Evolutionary conservation across 2,888 invertebrate species (phyloP), one percentile per base, ranked within the genome.

Genomic region (Orthosia cruda): DNA sequence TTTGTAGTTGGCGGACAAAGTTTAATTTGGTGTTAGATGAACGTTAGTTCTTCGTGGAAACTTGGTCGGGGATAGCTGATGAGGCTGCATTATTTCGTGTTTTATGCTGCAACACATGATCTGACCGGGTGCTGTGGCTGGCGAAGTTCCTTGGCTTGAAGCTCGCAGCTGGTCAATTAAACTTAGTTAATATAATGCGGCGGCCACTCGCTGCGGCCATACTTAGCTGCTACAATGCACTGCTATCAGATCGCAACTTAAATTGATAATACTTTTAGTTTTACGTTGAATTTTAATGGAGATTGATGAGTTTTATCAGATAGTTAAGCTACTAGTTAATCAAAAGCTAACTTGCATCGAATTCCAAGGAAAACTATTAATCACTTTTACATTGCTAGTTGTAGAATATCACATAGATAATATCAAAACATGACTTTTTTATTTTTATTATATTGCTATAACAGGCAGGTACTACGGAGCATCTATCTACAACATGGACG

Each of bases 11-110:
- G 47, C 26, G 40, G 45, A 59, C 62, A 1, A 80, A 83, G 73
- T 83, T 80, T 57, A 74, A 75, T 83, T 75, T 26, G 4, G 9
- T 58, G 20, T 32, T 59, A 55, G 63, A 57, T 52, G 45, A 57
- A 26, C 45, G 57, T 72, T 77, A 75, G 71, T 57, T 69, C 71
- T 81, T 77, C 52, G 66, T 63, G 16, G n/a, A 62, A 85, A 76
- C 64, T 83, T 74, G 52, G n/a, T 65, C 52, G 58, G 55, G 50
- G 75, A 71, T 61, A 11, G 67, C 76, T 86, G 88, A 90, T 88
- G 89, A 89, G 86, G 84, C 84, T 85, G 87, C 90, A 91, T 90
- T 90, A 91, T 92, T 92, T 89, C 83, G 85, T 91, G 88, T 90
- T 91, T 89, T 89, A 88, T 89, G 81, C 80, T 81, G 80, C 82